These are phyloP conservation scores for Elanus axillaris DNA, from an alignment of 2,113 vertebrate genomes.

Conservation along the genomic window DNA sequence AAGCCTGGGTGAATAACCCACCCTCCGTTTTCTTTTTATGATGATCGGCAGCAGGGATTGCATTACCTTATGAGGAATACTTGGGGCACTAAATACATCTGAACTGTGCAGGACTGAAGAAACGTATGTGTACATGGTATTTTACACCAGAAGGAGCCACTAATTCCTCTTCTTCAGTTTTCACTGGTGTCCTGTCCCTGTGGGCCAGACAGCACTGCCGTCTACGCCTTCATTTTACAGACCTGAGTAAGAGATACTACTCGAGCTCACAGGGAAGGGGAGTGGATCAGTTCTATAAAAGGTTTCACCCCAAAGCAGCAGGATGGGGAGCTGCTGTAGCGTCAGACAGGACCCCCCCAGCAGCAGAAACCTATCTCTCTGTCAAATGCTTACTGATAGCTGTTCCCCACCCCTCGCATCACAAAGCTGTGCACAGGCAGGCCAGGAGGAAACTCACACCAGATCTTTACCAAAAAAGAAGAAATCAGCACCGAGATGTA, in stretches of 20 bases:
- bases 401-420: not conserved
- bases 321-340: not conserved
- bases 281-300: not conserved
- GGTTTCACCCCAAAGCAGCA: not conserved
- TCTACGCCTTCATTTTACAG: not conserved
- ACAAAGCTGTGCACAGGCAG: accelerated
- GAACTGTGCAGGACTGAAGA: accelerated
- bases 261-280: not conserved
- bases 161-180: not conserved
- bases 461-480: not conserved
- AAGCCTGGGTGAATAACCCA: not conserved
- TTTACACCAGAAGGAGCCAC: not conserved
- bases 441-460: not conserved
- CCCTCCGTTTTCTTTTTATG: accelerated
- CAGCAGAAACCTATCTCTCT: not conserved
- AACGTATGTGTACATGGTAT: accelerated
- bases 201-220: not conserved
- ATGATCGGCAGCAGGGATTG: accelerated
- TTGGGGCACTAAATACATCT: not conserved
- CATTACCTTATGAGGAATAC: not conserved
- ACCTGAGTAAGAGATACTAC: not conserved
- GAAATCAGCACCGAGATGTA: not conserved
- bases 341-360: not conserved
- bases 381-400: not conserved
- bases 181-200: not conserved